A percentile compares a stretch with the other conserved stretches of the same genome.
Conservation (phyloP, 1,140 invertebrate genomes). For the Anastatus disparis region DNA sequence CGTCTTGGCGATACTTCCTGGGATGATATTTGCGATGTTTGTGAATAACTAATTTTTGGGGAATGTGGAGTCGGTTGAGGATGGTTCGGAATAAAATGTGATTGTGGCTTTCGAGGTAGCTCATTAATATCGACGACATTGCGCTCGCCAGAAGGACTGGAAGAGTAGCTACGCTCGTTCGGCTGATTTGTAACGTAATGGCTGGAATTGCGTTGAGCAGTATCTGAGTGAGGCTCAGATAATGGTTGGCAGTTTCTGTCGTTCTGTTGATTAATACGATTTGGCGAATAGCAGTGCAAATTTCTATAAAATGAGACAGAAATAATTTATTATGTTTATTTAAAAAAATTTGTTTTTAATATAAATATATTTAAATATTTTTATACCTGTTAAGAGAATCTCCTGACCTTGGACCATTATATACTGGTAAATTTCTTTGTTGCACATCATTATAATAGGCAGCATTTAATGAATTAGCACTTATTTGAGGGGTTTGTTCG, state of each 20-base stretch:
- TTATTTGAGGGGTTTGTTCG: constrained; percentile 47
- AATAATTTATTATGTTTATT: too few relatives aligned
- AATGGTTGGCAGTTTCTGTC: constrained; percentile 53
- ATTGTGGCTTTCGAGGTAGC: background rate
- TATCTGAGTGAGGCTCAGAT: constrained; percentile 45
- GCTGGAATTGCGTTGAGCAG: constrained; percentile 11
- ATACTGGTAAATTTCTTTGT: constrained; percentile 54
- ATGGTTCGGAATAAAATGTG: background rate
- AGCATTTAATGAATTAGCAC: constrained; percentile 43
- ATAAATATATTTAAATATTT: background rate
- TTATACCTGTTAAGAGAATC: constrained; percentile 43
- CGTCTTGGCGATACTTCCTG: constrained; percentile 42
- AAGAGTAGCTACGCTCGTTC: constrained; percentile 18
- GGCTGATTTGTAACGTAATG: constrained; percentile 4
- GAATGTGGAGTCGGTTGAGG: background rate
- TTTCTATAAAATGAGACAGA: constrained; percentile 45
- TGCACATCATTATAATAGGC: constrained; percentile 53
- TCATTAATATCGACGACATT: background rate
- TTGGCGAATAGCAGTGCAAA: constrained; percentile 54
- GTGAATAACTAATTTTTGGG: constrained; percentile 12
- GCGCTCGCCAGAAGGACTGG: constrained; percentile 18
- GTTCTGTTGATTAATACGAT: constrained; percentile 48
- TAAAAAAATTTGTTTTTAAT: background rate
- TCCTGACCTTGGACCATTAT: constrained; percentile 41
- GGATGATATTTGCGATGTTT: background rate